These are phyloP conservation scores for Centroberyx gerrardi DNA, from an alignment of 2,797 vertebrate species.

Conservation along the genomic window DNA sequence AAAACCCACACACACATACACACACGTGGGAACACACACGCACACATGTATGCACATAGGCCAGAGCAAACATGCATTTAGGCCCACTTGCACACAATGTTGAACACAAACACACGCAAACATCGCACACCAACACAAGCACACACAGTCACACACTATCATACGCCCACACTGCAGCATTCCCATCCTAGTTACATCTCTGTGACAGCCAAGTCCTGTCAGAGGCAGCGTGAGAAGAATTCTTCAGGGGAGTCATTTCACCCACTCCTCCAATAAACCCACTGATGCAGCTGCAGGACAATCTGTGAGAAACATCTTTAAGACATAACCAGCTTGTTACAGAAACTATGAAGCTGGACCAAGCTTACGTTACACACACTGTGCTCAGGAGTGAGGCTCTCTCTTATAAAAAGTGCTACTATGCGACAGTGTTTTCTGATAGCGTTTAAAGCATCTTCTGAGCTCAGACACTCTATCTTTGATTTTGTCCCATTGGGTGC, in stretches of 20 bases:
- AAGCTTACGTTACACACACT: slow-evolving; percentile 9
- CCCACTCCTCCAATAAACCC: slow-evolving; percentile 68
- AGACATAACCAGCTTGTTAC: slow-evolving; percentile 30
- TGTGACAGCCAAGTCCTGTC: slow-evolving; percentile 69
- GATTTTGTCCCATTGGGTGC: slow-evolving; percentile 28
- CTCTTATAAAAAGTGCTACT: slow-evolving; percentile 24
- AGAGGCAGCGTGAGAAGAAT: slow-evolving; percentile 76
- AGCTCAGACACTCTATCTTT: slow-evolving; percentile 20
- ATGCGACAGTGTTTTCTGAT: slow-evolving; percentile 28
- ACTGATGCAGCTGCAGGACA: slow-evolving; percentile 80
- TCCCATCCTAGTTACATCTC: slow-evolving; percentile 59
- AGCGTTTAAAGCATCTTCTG: slow-evolving; percentile 49
- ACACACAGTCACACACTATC: slow-evolving; percentile 29
- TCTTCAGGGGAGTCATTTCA: slow-evolving; percentile 56
- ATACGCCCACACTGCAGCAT: slow-evolving; percentile 65
- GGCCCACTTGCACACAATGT: slow-evolving; percentile 1
- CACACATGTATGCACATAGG: neutral
- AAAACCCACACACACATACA: neutral
- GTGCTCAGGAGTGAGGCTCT: slow-evolving; percentile 26
- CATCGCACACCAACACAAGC: neutral
- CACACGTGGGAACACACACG: slow-evolving; percentile 1
- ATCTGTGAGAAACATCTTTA: slow-evolving; percentile 73
- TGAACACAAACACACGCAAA: slow-evolving; percentile 6
- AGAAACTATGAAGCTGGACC: slow-evolving; percentile 33
- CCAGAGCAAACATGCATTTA: neutral